phyloP scores from a whole-genome alignment of 2,113 vertebrate species.

The Strix aluco region DNA sequence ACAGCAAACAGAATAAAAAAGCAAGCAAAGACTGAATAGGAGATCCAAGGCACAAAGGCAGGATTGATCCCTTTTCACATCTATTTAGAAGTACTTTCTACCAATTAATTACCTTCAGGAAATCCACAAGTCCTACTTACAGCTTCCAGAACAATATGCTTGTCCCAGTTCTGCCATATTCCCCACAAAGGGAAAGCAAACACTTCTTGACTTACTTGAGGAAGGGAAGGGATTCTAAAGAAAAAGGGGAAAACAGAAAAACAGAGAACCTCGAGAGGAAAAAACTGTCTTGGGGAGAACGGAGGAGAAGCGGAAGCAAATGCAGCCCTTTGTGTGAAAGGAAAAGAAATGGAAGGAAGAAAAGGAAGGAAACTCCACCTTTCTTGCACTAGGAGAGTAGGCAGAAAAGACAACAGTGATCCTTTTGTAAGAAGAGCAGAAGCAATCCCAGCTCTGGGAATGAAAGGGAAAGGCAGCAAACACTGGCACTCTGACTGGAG shows the following conservation, averaged over 20 bases:
- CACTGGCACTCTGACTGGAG: neutral
- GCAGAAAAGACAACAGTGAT: neutral
- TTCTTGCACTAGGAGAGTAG: neutral
- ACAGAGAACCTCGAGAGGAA: neutral
- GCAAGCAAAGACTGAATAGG: neutral
- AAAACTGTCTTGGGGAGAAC: neutral
- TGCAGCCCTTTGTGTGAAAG: neutral
- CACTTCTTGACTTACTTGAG: neutral
- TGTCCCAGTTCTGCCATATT: neutral
- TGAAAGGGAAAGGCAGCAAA: neutral
- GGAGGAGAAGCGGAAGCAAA: neutral
- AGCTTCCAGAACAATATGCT: neutral
- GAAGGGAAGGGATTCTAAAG: neutral
- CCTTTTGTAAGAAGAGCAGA: neutral
- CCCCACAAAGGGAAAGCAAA: neutral
- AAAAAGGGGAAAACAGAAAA: neutral
- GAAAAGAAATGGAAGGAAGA: neutral
- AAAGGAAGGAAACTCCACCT: neutral
- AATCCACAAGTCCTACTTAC: neutral
- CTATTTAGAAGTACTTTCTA: neutral
- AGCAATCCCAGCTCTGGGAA: neutral
- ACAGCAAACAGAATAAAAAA: neutral
- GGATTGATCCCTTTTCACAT: neutral
- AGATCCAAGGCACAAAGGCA: neutral
- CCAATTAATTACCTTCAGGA: neutral